Evolutionary conservation across 2,797 vertebrate species (phyloP).

Genomic region (Acridotheres tristis): DNA sequence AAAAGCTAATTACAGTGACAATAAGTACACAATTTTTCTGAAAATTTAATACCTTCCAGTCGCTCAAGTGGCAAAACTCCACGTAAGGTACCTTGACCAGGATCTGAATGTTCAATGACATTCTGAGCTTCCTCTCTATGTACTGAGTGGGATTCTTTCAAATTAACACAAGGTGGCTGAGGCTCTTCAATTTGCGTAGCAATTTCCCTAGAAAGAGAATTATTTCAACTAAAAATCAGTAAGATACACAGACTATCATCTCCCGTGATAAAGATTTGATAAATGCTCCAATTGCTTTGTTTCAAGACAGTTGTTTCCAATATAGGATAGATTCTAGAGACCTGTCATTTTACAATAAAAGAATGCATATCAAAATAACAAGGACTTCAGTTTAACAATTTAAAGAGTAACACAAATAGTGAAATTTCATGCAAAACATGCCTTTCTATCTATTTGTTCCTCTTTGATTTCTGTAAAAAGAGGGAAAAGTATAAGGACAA

Average conservation of each 20-base stretch:
- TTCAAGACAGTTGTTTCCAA: background rate
- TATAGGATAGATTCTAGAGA: background rate
- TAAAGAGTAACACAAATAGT: background rate
- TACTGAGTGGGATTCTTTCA: constrained; percentile 33
- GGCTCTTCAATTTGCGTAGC: constrained; percentile 72
- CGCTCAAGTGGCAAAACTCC: constrained; percentile 17
- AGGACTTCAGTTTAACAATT: background rate
- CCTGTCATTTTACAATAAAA: background rate
- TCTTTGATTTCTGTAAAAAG: background rate
- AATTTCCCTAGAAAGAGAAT: constrained; percentile 42
- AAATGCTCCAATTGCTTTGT: background rate
- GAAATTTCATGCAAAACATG: background rate
- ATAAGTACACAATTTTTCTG: background rate
- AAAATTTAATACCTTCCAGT: constrained; percentile 59
- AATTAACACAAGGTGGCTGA: constrained; percentile 71
- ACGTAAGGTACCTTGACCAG: background rate
- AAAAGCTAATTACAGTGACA: background rate
- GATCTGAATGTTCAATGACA: background rate
- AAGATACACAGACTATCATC: background rate
- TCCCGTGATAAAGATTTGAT: rapidly evolving
- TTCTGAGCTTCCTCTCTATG: background rate
- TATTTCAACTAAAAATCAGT: background rate
- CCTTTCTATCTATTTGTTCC: background rate
- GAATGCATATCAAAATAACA: background rate
- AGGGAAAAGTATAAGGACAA: background rate